Base-by-base conservation (phyloP, 2,797 vertebrate genomes). In the Nannoperca australis region DNA sequence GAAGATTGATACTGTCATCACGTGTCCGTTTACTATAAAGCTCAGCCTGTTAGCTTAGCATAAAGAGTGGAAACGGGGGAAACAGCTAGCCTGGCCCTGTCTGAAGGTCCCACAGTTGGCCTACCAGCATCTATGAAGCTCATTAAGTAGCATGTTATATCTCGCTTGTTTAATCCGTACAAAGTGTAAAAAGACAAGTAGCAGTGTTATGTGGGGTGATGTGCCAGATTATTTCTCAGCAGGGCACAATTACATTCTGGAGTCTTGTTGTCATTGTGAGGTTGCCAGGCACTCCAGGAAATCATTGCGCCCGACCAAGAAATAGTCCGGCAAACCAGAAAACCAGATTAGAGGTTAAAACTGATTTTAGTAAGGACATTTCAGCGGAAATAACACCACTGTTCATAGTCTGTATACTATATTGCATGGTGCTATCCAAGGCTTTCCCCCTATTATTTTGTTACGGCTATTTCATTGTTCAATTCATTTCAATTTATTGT, bases 281-380 rank as follows among this genome's bases (percentile, higher is more conserved):
- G 45, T 14, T 76, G 24, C 44, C 30, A 32, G 32, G 32, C 22
- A 73, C 32, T 49, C 12, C 44, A 42, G 40, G 38, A 55, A 55
- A 18, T 42, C 4, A n/a, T 5, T 45, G 27, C 27, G 45, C 27
- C 9, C 0, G 20, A 18, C 66, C 50, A 54, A 42, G 15, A 68
- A 44, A 22, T 24, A 54, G 24, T 54, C 70, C 8, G 13, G 32
- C 32, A 51, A 14, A 15, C n/a, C 38, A 14, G 24, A 51, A 51
- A 66, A 10, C 32, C 63, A 51, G 47, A 51, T 65, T 36, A 64
- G 10, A 45, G 34, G 49, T 67, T 67, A 38, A 38, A 10, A 38
- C 36, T 11, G 36, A 38, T 38, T 38, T 54, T 18, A 27, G 32
- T 38, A 17, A 17, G 47, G 63, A 10, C 13, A 65, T 65, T 50